Evolutionary conservation across 2,888 invertebrate genomes (phyloP), one percentile per base, ranked within the genome.

Genomic region (Conus canariensis): DNA sequence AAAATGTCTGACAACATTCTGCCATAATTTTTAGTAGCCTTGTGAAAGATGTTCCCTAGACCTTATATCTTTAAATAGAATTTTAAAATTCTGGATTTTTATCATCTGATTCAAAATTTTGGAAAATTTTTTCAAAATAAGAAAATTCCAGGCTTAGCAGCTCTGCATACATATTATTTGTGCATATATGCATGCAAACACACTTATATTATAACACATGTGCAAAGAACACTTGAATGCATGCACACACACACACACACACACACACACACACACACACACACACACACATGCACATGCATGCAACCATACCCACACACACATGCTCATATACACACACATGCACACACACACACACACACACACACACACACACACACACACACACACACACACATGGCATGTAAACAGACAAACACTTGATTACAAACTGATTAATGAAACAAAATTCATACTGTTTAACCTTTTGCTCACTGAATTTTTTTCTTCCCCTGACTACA

Each of bases 401-500:
- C 16, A 16, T 64, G 16, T 10, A 10, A 64, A 16, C 64, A 70
- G 1, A 70, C 64, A 70, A 16, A 70, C 22, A 70, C 70, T 19
- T 64, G 64, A 64, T 64, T 14, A 64, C 16, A 14, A 64, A 70
- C 64, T 64, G 16, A 64, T 7, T 64, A 64, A 64, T 64, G 64
- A 64, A 64, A 64, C 16, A 10, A 64, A 4, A 64, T 64, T 64
- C 16, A 10, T 14, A 64, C 12, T 14, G 16, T 64, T 16, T 14
- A 64, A 1, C 64, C 16, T 64, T 16, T 64, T 16, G 64, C 64
- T 64, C 12, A 45, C 45, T 45, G 45, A 45, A 45, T 45, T 45
- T 45, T 45, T 1, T 45, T 45, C 30, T 45, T 45, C 45, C 45
- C 45, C 16, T 83, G 19, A 12, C 22, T 58, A 83, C 90, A 95